Base-by-base conservation (phyloP, 2,888 invertebrate species). In the Leptopilina syphax region DNA sequence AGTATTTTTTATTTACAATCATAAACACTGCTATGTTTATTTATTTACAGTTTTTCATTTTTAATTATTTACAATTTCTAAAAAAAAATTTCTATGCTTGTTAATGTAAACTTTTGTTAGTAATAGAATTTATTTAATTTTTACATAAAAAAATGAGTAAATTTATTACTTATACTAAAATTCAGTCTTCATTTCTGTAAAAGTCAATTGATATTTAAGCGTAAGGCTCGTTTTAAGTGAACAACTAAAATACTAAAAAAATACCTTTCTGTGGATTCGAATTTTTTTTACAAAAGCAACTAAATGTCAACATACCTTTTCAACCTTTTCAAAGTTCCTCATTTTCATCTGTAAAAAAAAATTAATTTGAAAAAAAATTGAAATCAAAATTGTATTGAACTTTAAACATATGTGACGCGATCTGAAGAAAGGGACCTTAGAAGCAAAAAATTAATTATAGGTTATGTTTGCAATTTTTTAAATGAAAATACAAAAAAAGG, bases 301-400 rank as follows among this genome's bases (percentile, higher is more conserved):
- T 44, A 83, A 73, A 86, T 66, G 87, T 83, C 18, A 89, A 95
- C 95, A 94, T 95, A 98, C 98, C 96, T 99, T 98, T 95, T 99
- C 99, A 66, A 99, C 99, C 92, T 96, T 96, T 93, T 99, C 99
- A 94, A 97, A 99, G 93, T 98, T 98, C 92, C 98, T 95, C 86
- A 97, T 96, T 92, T 98, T 98, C 96, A 99, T 97, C 98, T 98
- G 95, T 83, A 96, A 96, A 88, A 13, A 27, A 88, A 86, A 84
- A 83, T 82, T 83, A 84, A 84, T 60, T 68, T 34, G 34, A 57
- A n/a, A 60, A n/a, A 60, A 13, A 57, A 60, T n/a, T 60, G 3
- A 50, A 50, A 4, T 60, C 1, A 57, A 57, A 18, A 18, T 18
- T 18, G 18, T 18, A 13, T 57, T 57, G 12, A 57, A 57, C 2